phyloP scores from a whole-genome alignment of 2,888 invertebrate genomes.

The Archips xylosteana region DNA sequence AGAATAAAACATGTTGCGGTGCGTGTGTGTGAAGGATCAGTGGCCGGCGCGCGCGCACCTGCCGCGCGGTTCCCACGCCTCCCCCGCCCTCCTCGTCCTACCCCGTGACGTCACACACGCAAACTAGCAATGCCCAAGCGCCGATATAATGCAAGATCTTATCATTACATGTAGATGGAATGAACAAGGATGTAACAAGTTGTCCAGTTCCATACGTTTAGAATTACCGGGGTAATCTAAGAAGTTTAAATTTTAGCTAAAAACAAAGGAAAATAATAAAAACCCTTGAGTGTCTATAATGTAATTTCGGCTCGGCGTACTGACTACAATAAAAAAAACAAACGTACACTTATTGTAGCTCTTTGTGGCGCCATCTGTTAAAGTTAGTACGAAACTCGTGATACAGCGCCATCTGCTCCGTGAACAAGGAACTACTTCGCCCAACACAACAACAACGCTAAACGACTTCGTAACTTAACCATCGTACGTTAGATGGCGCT shows the following conservation, averaged over 20 bases:
- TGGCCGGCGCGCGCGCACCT: constrained; percentile 84
- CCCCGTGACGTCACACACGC: constrained; percentile 75
- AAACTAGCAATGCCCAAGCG: constrained; percentile 60
- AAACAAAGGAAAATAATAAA: too few species aligned
- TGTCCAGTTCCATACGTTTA: not conserved
- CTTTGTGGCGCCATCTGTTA: constrained; percentile 56
- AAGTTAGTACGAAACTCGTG: constrained; percentile 44
- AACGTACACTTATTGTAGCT: not conserved
- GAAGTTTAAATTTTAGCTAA: too few species aligned
- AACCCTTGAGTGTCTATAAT: not conserved
- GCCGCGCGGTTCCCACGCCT: constrained; percentile 83
- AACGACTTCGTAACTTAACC: constrained; percentile 30
- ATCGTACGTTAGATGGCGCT: constrained; percentile 65
- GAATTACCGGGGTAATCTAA: not conserved
- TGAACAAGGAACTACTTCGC: constrained; percentile 46
- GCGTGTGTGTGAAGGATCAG: constrained; percentile 81
- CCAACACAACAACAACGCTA: not conserved
- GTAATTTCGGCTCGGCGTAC: too few species aligned
- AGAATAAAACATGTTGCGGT: constrained; percentile 44
- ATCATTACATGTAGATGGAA: constrained; percentile 17
- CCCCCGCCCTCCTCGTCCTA: constrained; percentile 58
- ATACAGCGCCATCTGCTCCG: constrained; percentile 57
- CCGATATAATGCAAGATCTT: constrained; percentile 34
- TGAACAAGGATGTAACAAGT: not conserved
- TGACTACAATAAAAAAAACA: not conserved